A percentile compares a stretch with the other conserved stretches of the same genome.
Evolutionary conservation across 2,888 invertebrate species (phyloP).

Genomic region (Fissipunctia ypsillon): DNA sequence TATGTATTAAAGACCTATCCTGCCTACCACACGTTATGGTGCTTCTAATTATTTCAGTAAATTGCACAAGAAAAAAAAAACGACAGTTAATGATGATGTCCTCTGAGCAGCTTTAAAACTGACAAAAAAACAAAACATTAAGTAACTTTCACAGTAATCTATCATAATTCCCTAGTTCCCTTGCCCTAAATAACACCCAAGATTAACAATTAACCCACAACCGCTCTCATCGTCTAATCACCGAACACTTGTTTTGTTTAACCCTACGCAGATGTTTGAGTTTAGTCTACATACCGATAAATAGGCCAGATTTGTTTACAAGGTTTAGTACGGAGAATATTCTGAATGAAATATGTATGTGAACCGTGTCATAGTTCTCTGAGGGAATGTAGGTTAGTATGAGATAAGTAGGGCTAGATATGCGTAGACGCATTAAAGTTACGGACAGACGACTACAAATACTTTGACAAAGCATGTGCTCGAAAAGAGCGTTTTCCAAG

Average conservation of each 20-base stretch:
- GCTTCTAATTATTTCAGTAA: neutral
- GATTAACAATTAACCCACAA: slow-evolving; percentile 41
- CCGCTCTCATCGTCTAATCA: slow-evolving; percentile 45
- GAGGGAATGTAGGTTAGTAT: slow-evolving; percentile 21
- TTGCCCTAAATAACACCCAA: slow-evolving; percentile 37
- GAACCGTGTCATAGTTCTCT: slow-evolving; percentile 33
- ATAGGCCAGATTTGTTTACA: slow-evolving; percentile 67
- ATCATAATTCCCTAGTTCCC: neutral
- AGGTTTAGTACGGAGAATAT: slow-evolving; percentile 46
- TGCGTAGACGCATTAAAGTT: neutral
- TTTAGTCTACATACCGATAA: slow-evolving; percentile 61
- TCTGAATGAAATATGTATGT: slow-evolving; percentile 43
- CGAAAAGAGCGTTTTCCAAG: no score
- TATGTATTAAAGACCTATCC: no score
- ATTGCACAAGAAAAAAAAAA: neutral
- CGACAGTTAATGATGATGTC: neutral
- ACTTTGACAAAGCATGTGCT: no score
- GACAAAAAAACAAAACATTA: neutral
- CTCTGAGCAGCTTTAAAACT: neutral
- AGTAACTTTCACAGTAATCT: neutral
- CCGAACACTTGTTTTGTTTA: slow-evolving; percentile 52
- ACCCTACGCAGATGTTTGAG: slow-evolving; percentile 57
- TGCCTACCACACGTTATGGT: neutral
- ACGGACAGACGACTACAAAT: neutral
- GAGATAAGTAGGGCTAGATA: neutral